Evolutionary conservation across 2,113 vertebrate genomes (phyloP).

Genomic region (Mesembrinibis cayennensis): DNA sequence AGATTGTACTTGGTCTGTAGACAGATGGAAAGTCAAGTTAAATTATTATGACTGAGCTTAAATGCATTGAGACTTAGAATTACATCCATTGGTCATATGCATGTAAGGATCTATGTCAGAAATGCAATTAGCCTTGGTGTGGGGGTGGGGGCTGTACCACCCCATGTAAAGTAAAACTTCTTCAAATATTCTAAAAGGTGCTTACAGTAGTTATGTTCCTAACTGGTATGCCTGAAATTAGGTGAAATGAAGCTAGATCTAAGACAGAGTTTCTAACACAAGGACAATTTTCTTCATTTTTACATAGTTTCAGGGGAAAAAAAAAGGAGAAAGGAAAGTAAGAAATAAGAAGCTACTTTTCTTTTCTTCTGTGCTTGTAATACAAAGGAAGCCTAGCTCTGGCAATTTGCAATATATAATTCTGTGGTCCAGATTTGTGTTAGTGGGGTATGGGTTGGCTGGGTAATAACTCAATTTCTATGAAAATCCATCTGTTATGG

Average conservation of each 20-base stretch:
- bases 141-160: background rate
- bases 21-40: background rate
- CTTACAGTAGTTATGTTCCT: background rate
- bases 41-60: background rate
- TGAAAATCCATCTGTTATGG: background rate
- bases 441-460: background rate
- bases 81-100: background rate
- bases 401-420: background rate
- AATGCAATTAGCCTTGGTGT: background rate
- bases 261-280: background rate
- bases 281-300: background rate
- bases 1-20: background rate
- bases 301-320: background rate
- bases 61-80: background rate
- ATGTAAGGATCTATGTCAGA: background rate
- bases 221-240: background rate
- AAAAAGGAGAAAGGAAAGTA: background rate
- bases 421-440: background rate
- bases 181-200: background rate
- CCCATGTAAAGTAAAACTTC: background rate
- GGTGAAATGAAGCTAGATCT: background rate
- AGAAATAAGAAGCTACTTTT: background rate
- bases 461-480: background rate
- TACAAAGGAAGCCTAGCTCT: background rate
- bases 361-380: background rate